Percentiles rank a stretch among this genome's conserved stretches.
These are phyloP conservation scores for Cheumatopsyche charites DNA, from an alignment of 1,140 invertebrate genomes.

Conservation along the genomic window DNA sequence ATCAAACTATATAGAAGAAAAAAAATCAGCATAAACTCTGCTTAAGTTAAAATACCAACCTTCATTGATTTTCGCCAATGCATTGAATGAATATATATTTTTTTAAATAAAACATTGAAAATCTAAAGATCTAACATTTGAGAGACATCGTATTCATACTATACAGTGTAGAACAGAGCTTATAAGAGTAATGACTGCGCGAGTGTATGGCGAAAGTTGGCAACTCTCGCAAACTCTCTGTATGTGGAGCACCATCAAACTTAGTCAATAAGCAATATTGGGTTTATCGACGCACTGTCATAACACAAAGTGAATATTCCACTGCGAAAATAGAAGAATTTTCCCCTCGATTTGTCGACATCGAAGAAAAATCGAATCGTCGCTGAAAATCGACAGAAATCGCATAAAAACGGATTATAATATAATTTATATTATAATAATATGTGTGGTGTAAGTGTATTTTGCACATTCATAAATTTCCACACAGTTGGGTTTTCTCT, in stretches of 20 bases:
- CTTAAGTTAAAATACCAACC: too few relatives aligned
- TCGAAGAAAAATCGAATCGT: too few relatives aligned
- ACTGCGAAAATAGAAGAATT: neutral
- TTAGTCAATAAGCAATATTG: constrained; percentile 48
- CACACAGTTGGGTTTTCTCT: constrained; percentile 45
- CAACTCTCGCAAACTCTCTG: constrained; percentile 31
- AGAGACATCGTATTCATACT: neutral
- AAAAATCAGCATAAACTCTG: too few relatives aligned
- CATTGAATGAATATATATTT: too few relatives aligned
- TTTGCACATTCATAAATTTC: constrained; percentile 37
- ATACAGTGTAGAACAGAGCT: constrained; percentile 1
- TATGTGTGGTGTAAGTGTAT: neutral
- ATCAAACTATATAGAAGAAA: too few relatives aligned
- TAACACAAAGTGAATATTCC: constrained; percentile 24
- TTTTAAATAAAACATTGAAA: too few relatives aligned
- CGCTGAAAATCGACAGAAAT: too few relatives aligned
- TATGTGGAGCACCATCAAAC: constrained; percentile 42
- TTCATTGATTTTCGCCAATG: too few relatives aligned
- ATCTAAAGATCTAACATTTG: constrained; percentile 5
- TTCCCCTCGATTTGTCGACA: too few relatives aligned
- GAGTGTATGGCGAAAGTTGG: constrained; percentile 41
- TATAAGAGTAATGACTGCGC: constrained; percentile 36
- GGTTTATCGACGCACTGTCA: constrained; percentile 40
- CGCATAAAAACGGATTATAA: neutral
- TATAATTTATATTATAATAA: neutral